Base-by-base conservation (phyloP, 2,888 invertebrate species). In the Morpho helenor region DNA sequence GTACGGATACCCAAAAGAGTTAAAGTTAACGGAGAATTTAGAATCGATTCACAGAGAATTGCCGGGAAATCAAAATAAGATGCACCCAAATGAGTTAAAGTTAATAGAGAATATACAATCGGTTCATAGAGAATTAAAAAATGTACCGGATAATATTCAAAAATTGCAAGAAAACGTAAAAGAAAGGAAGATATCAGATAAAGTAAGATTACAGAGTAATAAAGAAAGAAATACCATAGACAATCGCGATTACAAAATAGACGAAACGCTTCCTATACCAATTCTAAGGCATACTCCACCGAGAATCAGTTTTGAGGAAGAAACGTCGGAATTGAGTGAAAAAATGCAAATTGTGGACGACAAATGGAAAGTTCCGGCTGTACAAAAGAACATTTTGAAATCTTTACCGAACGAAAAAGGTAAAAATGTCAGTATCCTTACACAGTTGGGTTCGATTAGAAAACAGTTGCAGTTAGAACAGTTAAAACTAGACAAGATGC, bases 401-500 rank as follows among this genome's bases (percentile, higher is more conserved):
- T 84, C 87, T 9, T 61, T 85, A 44, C 81, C 87, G 0, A 84
- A 79, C 8, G 83, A 82, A 3, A 88, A 91, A 49, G 92, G 92
- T 9, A 88, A 87, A 63, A 87, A 82, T 68, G 85, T 93, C 56
- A 89, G 76, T 66, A 93, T 94, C 60, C 70, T 94, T 62, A 94
- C 94, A 0, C 94, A 94, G 72, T 76, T 94, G 44, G 94, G 94
- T 0, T 94, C 94, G 9, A 94, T 94, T 58, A 77, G 94, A 46
- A 86, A 93, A 67, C 94, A 94, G 68, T 70, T 94, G 68, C 94
- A 94, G 66, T 82, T 93, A 48, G 94, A 94, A 59, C 93, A 94
- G 73, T 73, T 94, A 60, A 91, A 92, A 66, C 78, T 93, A 65
- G 93, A 94, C 76, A 87, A 84, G 69, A 78, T 82, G 81, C 44